A percentile compares a stretch with the other conserved stretches of the same genome.
phyloP scores from a whole-genome alignment of 2,888 invertebrate species.

The Tenthredo distinguenda region DNA sequence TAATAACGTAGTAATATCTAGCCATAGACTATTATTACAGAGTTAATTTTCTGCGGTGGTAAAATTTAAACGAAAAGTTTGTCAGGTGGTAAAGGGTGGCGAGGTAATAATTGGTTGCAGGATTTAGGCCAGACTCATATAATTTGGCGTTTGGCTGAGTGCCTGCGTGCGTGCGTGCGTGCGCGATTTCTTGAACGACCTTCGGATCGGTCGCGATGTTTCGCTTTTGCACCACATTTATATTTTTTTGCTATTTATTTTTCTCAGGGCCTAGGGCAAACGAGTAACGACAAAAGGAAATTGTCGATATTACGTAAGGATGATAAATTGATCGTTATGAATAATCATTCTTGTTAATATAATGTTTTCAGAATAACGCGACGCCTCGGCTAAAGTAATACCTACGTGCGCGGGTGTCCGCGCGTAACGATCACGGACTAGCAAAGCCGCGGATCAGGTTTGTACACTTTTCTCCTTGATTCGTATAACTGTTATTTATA shows the following conservation, averaged over 20 bases:
- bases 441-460: conserved; percentile 60
- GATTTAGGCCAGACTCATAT: conserved; percentile 14
- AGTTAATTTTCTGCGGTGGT: neutral
- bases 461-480: conserved; percentile 64
- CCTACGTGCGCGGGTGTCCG: conserved; percentile 6
- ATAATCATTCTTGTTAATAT: neutral
- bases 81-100: neutral
- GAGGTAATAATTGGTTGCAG: conserved; percentile 17
- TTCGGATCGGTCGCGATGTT: neutral
- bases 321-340: neutral
- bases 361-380: conserved; percentile 34
- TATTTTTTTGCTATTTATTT: neutral
- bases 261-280: neutral
- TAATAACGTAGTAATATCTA: neutral
- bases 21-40: neutral
- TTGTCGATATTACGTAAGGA: neutral
- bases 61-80: conserved; percentile 16
- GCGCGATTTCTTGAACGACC: conserved; percentile 13
- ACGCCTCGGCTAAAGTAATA: neutral
- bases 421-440: conserved; percentile 27
- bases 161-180: conserved; percentile 21
- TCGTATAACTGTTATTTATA: conserved; percentile 32
- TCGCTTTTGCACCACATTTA: neutral
- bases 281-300: neutral
- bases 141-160: conserved; percentile 6